Percentiles rank a stretch among this genome's conserved stretches.
These are phyloP conservation scores for Agonopterix arenella DNA, from an alignment of 2,888 invertebrate species.

Conservation along the genomic window DNA sequence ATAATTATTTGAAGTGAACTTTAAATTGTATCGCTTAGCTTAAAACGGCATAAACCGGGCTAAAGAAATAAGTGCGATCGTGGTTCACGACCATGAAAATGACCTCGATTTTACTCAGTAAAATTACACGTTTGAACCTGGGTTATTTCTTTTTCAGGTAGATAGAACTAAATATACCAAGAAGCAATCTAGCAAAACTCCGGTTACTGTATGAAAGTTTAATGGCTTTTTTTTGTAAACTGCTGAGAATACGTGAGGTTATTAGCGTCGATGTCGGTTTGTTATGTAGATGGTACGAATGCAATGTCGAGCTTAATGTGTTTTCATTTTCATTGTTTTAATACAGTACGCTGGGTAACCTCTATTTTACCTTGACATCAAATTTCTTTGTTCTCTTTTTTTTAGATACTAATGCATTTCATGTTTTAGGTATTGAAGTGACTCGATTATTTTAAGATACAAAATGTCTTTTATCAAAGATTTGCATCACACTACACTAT, in stretches of 20 bases:
- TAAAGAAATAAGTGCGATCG: slow-evolving; percentile 1
- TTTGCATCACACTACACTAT: too few relatives aligned
- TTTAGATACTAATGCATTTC: too few relatives aligned
- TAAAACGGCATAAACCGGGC: neutral
- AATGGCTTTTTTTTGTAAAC: neutral
- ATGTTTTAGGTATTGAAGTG: too few relatives aligned
- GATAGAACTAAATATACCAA: neutral
- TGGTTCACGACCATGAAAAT: slow-evolving; percentile 3
- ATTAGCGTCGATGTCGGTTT: neutral
- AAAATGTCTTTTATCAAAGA: too few relatives aligned
- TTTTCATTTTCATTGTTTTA: slow-evolving; percentile 11
- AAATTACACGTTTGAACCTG: neutral
- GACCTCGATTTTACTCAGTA: neutral
- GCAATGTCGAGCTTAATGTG: slow-evolving; percentile 2
- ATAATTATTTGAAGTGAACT: too few relatives aligned
- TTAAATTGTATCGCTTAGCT: too few relatives aligned
- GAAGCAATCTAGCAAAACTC: neutral
- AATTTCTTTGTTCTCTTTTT: neutral
- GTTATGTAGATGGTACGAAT: neutral
- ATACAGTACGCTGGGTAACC: slow-evolving; percentile 3
- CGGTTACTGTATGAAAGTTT: neutral
- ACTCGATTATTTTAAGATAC: too few relatives aligned
- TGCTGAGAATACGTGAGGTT: neutral
- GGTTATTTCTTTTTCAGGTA: neutral
- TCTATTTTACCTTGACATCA: slow-evolving; percentile 14